Evolutionary conservation across 2,888 invertebrate genomes (phyloP), one percentile per base, ranked within the genome.

Genomic region (Dasysyrphus albostriatus): DNA sequence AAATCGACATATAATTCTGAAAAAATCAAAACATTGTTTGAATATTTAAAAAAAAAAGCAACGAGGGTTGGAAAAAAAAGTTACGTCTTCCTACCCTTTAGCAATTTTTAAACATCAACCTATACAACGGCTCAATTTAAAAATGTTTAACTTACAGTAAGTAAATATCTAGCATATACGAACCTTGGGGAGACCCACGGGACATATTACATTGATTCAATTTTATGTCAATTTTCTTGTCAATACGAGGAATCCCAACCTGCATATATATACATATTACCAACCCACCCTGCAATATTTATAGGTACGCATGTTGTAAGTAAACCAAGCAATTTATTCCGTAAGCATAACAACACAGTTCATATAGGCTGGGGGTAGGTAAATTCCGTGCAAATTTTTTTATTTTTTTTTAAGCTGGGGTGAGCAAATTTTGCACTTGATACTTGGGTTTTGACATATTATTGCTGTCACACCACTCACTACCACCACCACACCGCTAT

Each of bases 171-270:
- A n/a, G n/a, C n/a, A n/a, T n/a, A 12, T 10, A 12, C 59, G 70
- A 78, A 54, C 42, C 49, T 19, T 69, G 29, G 63, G 37, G 78
- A 24, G n/a, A n/a, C 92, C 91, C 92, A 89, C 89, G 91, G 91
- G 92, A 91, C 91, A 91, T 91, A 91, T 93, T 92, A 92, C 91
- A 92, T 92, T 93, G 92, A 93, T 93, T 93, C 92, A 93, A 93
- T 93, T 93, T 92, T 91, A 92, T 92, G 92, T 93, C 92, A 92
- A 93, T 92, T 93, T 93, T 91, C 92, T 90, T 92, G 93, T 93
- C 93, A 93, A 93, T 93, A 90, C 91, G 92, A 92, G 87, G 83
- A 74, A 82, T 87, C 84, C 65, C 81, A 87, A 79, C 75, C 75
- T 78, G 32, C 24, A 24, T 3, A 44, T 70, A 29, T 63, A 58